phyloP scores from a whole-genome alignment of 1,140 invertebrate genomes.

The Macrostomum lignano region DNA sequence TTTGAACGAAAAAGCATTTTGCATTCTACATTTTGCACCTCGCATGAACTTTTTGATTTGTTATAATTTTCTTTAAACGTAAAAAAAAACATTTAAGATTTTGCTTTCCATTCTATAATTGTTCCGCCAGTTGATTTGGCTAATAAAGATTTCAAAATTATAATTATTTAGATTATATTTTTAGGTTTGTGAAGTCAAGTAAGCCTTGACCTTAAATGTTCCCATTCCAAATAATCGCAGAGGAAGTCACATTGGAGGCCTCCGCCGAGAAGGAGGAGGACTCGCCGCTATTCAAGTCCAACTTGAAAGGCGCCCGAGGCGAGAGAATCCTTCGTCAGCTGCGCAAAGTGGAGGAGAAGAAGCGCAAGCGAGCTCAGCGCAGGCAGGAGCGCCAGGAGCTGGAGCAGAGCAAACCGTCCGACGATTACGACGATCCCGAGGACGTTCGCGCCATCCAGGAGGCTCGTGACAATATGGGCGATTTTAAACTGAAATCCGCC shows the following conservation, averaged over 20 bases:
- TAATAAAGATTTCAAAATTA: no score
- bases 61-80: no score
- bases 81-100: no score
- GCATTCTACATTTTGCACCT: no score
- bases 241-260: slow-evolving; percentile 1
- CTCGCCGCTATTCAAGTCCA: background rate
- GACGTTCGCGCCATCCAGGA: slow-evolving; percentile 34
- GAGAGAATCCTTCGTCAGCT: slow-evolving; percentile 23
- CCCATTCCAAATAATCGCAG: background rate
- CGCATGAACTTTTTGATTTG: no score
- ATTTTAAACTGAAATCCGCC: slow-evolving; percentile 46
- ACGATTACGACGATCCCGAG: slow-evolving; percentile 32
- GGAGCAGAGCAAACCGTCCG: slow-evolving; percentile 34
- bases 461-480: slow-evolving; percentile 42
- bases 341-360: slow-evolving; percentile 24
- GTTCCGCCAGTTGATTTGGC: no score
- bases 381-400: slow-evolving; percentile 12
- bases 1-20: no score
- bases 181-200: background rate
- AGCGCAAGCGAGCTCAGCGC: slow-evolving; percentile 17
- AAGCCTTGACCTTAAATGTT: background rate
- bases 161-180: background rate
- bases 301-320: slow-evolving; percentile 23
- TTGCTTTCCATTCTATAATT: no score
- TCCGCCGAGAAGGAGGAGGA: background rate